Evolutionary conservation across 92 coral and sea anemone species (phyloP), one percentile per base, ranked within the genome.

Genomic region (Siderastrea radians): DNA sequence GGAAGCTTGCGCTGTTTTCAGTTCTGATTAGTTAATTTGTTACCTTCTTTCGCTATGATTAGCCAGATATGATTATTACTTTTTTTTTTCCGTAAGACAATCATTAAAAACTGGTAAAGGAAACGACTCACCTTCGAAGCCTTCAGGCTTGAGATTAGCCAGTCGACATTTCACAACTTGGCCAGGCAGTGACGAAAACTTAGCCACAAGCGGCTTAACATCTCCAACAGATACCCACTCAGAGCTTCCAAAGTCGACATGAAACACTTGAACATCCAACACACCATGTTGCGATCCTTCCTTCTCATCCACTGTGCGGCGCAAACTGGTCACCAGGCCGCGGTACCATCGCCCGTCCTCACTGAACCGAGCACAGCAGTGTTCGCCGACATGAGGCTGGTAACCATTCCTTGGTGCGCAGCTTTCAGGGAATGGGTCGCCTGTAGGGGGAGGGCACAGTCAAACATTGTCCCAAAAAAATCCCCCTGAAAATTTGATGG

Each of bases 331-430:
- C 49, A 96, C 96, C 79, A 87, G 84, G 26, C 95, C 95, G 38
- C 99, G 93, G 86, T 96, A 95, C 98, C 99, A 97, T 81, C 87
- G 78, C 87, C 93, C 88, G 82, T 97, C 99, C 79, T 79, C 86
- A 7, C 95, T 82, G 93, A 94, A 97, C 57, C 86, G 94, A 7
- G 98, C 98, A 53, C 99, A 95, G 61, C 98, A 95, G 90, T 87
- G 84, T 67, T 97, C 95, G 49, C 98, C 99, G 10, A 96, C 82
- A 17, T 85, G 74, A 13, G 89, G 89, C 54, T 84, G 87, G 73
- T 48, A 84, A 38, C 72, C 60, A 63, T 19, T 62, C 51, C 72
- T 61, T 45, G 86, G 55, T 47, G 38, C 77, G 15, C 77, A 82
- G 45, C 78, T 82, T 13, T 72, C 45, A 12, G 73, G 63, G 13